Evolutionary conservation across 2,797 vertebrate genomes (phyloP), one percentile per base, ranked within the genome.

Genomic region (Enteromius thamalakanensis): DNA sequence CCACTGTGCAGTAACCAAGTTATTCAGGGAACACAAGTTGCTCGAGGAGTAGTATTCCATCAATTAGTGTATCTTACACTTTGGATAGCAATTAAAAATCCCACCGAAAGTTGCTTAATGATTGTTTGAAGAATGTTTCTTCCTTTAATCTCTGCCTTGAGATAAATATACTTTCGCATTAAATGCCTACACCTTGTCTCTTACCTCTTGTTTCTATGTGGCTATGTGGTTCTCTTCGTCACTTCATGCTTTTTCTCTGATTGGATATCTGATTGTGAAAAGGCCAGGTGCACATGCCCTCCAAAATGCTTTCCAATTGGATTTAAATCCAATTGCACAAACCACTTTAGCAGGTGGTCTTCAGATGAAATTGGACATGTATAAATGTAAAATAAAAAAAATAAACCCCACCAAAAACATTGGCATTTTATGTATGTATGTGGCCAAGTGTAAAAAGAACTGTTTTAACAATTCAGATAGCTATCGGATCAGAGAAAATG

Each of bases 41-140:
- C 3, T 29, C 7, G 8, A 49, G 45, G 23, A 17, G 7, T 42
- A 29, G 26, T 23, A 65, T 11, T 17, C 19, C 42, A 21, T n/a
- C 42, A 78, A 49, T n/a, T 68, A 37, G 7, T 23, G 2, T 40
- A 26, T 12, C 21, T 23, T 51, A 9, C 21, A 34, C 19, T 26
- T 76, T 68, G 2, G 12, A 68, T 55, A n/a, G 7, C 34, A 69
- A 68, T 53, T 53, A 68, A 0, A 69, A 58, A 8, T 79, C 40
- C 49, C 5, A 0, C 21, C 7, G 17, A n/a, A 34, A 53, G 12
- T 67, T 45, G 17, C n/a, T 58, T 21, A 69, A 42, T 23, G 5
- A 42, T 5, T 29, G 14, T 34, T 87, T 85, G 67, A 76, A 26
- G 70, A 76, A 65, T 76, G 68, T 68, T 78, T 87, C 79, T 80